Percentiles rank a stretch among this genome's conserved stretches.
Evolutionary conservation across 2,113 vertebrate genomes (phyloP).

Genomic region (Suncus etruscus): DNA sequence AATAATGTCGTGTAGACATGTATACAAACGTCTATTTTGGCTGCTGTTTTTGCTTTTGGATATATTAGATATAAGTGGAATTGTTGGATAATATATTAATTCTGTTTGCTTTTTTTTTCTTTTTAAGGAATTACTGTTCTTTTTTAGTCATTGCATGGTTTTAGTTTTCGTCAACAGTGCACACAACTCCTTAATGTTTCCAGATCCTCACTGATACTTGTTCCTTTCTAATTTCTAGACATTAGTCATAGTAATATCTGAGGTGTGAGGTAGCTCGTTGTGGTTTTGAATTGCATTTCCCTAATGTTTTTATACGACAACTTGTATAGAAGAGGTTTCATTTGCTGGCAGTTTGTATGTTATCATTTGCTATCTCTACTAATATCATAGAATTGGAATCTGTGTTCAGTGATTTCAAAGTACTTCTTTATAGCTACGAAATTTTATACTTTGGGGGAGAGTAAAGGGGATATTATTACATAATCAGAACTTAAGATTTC

Average conservation of each 20-base stretch:
- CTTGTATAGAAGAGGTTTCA: constrained; percentile 47
- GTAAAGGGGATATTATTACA: constrained; percentile 54
- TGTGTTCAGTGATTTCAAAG: constrained; percentile 15
- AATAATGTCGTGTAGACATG: neutral
- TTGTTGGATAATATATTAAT: neutral
- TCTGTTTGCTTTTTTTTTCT: neutral
- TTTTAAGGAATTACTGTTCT: neutral
- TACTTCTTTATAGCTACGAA: constrained; percentile 58
- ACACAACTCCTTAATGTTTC: neutral
- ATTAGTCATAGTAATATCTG: neutral
- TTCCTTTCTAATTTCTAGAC: neutral
- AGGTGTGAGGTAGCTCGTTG: neutral
- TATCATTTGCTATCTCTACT: constrained; percentile 29
- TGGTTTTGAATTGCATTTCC: constrained; percentile 43
- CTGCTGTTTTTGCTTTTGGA: constrained; percentile 9
- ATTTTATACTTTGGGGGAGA: constrained; percentile 47
- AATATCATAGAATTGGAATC: constrained; percentile 34
- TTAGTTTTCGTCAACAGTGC: neutral
- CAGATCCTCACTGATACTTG: neutral
- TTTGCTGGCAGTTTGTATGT: constrained; percentile 25
- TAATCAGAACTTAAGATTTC: constrained; percentile 68
- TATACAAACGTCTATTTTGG: neutral
- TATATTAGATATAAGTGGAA: neutral
- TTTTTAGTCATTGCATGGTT: neutral
- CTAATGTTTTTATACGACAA: constrained; percentile 12